These are phyloP conservation scores for Drosophila cyrtoloma DNA, from an alignment of 2,888 invertebrate species.

Conservation along the genomic window DNA sequence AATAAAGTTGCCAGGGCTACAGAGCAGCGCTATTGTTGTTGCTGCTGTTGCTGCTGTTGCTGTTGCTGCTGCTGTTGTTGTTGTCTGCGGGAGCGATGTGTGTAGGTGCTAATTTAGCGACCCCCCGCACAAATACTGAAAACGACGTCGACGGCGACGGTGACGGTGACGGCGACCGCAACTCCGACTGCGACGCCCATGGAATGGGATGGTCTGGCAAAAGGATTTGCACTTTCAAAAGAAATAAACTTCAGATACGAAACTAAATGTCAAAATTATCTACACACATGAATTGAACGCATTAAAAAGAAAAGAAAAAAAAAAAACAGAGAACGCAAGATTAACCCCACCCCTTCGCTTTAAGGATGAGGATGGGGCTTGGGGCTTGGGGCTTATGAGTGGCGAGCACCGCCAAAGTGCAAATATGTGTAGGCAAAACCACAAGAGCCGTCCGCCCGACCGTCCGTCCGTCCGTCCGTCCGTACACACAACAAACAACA, in stretches of 20 bases:
- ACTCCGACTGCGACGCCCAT: conserved; percentile 3
- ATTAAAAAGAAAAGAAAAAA: conserved; percentile 49
- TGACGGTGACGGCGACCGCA: conserved; percentile 1
- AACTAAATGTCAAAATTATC: conserved; percentile 82
- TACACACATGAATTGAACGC: conserved; percentile 74
- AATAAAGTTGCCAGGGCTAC: conserved; percentile 68
- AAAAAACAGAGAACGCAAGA: conserved; percentile 10
- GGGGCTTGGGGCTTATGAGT: conserved; percentile 13
- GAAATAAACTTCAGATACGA: conserved; percentile 79
- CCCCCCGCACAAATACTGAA: conserved; percentile 43
- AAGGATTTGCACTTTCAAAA: conserved; percentile 74
- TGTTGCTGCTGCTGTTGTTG: background rate
- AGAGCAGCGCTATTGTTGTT: conserved; percentile 9
- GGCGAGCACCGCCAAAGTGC: conserved; percentile 60
- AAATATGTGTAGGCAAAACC: conserved; percentile 70
- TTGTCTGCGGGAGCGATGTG: conserved; percentile 23
- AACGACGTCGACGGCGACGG: conserved; percentile 5
- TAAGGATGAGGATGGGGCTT: background rate
- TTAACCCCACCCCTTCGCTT: background rate
- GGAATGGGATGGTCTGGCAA: conserved; percentile 7
- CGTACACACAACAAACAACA: conserved; percentile 2
- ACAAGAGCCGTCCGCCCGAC: conserved; percentile 16
- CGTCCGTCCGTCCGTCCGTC: background rate
- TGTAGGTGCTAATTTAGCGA: conserved; percentile 74
- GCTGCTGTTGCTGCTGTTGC: conserved; percentile 11